These are phyloP conservation scores for Zygogramma bicolorata DNA, from an alignment of 2,888 invertebrate species.

Conservation along the genomic window DNA sequence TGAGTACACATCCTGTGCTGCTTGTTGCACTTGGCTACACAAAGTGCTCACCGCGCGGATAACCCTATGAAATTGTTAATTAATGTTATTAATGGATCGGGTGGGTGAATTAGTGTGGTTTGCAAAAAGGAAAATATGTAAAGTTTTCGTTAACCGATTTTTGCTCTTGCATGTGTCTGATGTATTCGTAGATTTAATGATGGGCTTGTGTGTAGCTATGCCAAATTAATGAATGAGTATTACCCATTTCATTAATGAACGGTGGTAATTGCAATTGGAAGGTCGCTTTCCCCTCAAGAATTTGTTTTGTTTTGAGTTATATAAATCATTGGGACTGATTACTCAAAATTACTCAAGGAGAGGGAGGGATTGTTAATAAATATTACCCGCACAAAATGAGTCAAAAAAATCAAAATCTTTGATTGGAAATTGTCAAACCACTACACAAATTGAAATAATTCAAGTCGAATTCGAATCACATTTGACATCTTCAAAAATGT, in stretches of 20 bases:
- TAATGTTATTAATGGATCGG: neutral
- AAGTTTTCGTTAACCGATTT: neutral
- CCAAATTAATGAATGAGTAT: neutral
- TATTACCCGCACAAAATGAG: no score
- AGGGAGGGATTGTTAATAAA: no score
- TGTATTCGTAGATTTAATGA: neutral
- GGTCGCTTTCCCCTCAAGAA: neutral
- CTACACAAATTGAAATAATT: no score
- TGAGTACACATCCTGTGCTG: conserved; percentile 27
- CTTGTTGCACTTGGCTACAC: conserved; percentile 44
- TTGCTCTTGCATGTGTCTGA: neutral
- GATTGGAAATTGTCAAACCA: no score
- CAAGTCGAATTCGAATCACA: no score
- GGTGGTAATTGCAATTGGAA: neutral
- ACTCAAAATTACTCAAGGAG: no score
- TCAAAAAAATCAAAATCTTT: no score
- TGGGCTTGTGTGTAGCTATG: neutral
- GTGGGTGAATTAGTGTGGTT: neutral
- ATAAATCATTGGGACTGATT: no score
- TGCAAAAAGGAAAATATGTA: neutral
- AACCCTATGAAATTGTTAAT: neutral
- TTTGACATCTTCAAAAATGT: no score
- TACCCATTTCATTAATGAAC: neutral
- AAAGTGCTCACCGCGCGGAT: conserved; percentile 13
- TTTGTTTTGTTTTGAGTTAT: neutral